Percentiles rank a stretch among this genome's conserved stretches.
These are phyloP conservation scores for Cynopterus sphinx DNA, from an alignment of 2,797 vertebrate species.

Conservation along the genomic window DNA sequence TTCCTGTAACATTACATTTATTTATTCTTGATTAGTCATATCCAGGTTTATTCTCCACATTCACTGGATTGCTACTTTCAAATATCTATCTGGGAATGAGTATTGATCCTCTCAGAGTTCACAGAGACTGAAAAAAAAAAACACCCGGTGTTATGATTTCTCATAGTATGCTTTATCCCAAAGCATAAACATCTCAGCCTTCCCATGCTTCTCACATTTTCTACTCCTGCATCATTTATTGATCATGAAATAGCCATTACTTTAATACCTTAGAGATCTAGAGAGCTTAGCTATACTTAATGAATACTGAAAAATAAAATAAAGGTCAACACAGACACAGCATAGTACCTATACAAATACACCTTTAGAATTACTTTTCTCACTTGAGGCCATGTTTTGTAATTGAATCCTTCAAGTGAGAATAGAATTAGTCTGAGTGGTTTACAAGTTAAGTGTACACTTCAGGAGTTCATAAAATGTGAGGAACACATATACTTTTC, in stretches of 20 bases:
- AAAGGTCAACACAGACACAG: constrained; percentile 18
- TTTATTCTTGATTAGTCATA: background rate
- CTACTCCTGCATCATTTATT: background rate
- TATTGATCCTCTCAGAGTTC: background rate
- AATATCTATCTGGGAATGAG: background rate
- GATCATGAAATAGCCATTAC: constrained; percentile 15
- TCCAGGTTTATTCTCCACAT: background rate
- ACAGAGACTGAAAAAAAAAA: background rate
- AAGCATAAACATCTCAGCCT: background rate
- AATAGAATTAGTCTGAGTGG: constrained; percentile 41
- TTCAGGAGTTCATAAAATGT: constrained; percentile 58
- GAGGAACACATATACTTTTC: background rate
- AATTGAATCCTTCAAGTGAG: constrained; percentile 61
- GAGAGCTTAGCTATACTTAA: background rate
- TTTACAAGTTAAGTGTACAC: background rate
- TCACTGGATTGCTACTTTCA: background rate
- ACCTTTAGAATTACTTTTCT: constrained; percentile 65
- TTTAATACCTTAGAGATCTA: background rate
- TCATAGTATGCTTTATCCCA: background rate
- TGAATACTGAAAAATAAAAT: background rate
- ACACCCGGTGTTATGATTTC: background rate
- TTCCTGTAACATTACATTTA: background rate
- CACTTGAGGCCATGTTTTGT: constrained; percentile 26
- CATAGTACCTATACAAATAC: background rate
- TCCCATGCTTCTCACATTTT: background rate